A percentile compares a stretch with the other conserved stretches of the same genome.
These are phyloP conservation scores for Artibeus jamaicensis DNA, from an alignment of 2,797 vertebrate genomes.

Conservation along the genomic window DNA sequence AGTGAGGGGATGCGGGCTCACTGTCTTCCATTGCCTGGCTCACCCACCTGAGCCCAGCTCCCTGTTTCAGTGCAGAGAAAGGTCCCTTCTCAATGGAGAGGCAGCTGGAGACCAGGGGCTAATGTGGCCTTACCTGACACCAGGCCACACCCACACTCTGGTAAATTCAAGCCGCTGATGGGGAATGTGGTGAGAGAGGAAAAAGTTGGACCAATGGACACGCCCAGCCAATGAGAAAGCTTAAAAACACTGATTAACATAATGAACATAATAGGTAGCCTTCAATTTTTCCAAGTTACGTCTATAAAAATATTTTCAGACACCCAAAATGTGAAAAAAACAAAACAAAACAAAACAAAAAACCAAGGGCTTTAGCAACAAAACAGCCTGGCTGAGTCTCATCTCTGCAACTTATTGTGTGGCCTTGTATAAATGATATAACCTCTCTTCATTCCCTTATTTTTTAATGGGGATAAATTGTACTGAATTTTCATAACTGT, in stretches of 20 bases:
- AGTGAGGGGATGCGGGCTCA: not conserved
- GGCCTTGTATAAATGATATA: not conserved
- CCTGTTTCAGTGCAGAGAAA: not conserved
- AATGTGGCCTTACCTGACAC: not conserved
- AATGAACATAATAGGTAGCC: not conserved
- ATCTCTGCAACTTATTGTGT: not conserved
- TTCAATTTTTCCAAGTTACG: not conserved
- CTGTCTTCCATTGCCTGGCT: not conserved
- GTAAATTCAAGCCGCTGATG: not conserved
- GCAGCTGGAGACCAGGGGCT: not conserved
- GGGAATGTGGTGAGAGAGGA: not conserved
- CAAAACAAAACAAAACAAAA: no score
- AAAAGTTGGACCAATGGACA: not conserved
- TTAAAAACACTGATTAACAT: not conserved
- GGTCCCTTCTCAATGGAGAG: not conserved
- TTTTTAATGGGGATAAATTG: not conserved
- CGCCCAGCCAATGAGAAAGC: not conserved
- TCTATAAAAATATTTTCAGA: not conserved
- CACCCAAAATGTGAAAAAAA: not conserved
- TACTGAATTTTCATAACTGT: not conserved
- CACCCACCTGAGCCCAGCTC: not conserved
- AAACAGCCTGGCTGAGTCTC: not conserved
- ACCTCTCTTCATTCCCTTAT: not conserved
- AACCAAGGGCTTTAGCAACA: not conserved
- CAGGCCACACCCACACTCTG: not conserved